These are phyloP conservation scores for Seriola rivoliana DNA, from an alignment of 2,113 vertebrate species.

Conservation along the genomic window DNA sequence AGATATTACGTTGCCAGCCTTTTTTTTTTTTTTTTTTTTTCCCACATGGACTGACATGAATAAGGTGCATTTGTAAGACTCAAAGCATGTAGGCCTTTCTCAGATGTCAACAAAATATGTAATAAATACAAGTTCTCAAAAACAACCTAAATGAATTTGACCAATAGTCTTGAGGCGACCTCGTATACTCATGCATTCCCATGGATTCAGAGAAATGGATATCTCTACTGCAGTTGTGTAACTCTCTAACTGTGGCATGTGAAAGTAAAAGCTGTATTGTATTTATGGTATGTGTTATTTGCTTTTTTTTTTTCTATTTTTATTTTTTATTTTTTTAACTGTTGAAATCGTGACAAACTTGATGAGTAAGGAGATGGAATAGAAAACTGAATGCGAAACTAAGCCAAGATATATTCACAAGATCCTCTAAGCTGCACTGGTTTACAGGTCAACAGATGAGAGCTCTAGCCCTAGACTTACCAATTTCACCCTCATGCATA, in stretches of 20 bases:
- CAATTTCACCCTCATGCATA: constrained; percentile 88
- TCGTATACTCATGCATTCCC: constrained; percentile 83
- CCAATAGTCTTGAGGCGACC: constrained; percentile 89
- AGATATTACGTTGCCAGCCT: constrained; percentile 85
- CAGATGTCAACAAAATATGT: constrained; percentile 80
- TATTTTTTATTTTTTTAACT: constrained; percentile 44
- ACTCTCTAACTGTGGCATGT: constrained; percentile 80
- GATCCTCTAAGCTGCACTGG: constrained; percentile 86
- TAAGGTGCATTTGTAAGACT: constrained; percentile 90
- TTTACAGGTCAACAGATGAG: constrained; percentile 86
- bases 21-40: constrained; percentile 51
- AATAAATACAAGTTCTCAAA: constrained; percentile 79
- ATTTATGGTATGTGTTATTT: constrained; percentile 76
- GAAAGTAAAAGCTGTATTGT: constrained; percentile 81
- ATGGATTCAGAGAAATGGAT: constrained; percentile 76
- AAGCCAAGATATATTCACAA: constrained; percentile 85
- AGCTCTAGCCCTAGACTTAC: constrained; percentile 85
- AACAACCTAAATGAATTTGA: constrained; percentile 80
- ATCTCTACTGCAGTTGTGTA: constrained; percentile 75
- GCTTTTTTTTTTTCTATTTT: constrained; percentile 55
- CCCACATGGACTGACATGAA: constrained; percentile 80
- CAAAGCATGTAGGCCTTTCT: constrained; percentile 82
- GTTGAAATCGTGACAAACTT: constrained; percentile 72
- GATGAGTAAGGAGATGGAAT: constrained; percentile 79
- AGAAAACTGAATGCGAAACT: constrained; percentile 80